A percentile compares a stretch with the other conserved stretches of the same genome.
Evolutionary conservation across 30 jellyfish, hydroid and myxozoan genomes (phyloP).

Genomic region (Phacellophora camtschatica): DNA sequence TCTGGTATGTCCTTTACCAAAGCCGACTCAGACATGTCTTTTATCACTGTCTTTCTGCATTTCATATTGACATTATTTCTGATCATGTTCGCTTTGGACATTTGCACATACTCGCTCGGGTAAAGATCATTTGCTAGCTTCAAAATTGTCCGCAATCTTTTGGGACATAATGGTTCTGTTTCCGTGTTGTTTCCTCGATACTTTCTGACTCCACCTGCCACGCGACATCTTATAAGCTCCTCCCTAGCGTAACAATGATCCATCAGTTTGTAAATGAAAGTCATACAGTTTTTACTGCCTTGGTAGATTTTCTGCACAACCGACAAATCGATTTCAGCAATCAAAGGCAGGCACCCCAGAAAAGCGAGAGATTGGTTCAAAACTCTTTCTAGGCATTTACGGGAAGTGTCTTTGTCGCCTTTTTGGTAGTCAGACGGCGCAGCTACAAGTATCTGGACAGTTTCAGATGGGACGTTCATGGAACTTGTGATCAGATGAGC

Average conservation of each 20-base stretch:
- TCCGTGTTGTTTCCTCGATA: conserved; percentile 61
- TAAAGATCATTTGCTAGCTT: conserved; percentile 43
- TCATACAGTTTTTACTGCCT: conserved; percentile 57
- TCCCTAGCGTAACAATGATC: conserved; percentile 62
- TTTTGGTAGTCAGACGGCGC: conserved; percentile 47
- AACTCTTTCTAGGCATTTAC: conserved; percentile 29
- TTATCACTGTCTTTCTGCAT: conserved; percentile 43
- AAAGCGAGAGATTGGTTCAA: conserved; percentile 28
- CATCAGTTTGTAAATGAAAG: conserved; percentile 47
- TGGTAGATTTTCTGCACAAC: conserved; percentile 50
- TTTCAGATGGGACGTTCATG: conserved; percentile 31
- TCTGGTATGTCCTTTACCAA: too few relatives aligned
- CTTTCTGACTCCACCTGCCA: conserved; percentile 57
- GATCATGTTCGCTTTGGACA: conserved; percentile 44
- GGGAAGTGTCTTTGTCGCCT: conserved; percentile 17
- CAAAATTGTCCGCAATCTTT: conserved; percentile 32
- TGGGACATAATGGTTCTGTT: conserved; percentile 47
- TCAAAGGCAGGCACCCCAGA: conserved; percentile 34
- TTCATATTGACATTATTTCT: conserved; percentile 44
- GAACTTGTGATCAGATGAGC: conserved; percentile 9
- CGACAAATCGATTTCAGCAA: conserved; percentile 40
- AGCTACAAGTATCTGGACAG: conserved; percentile 48
- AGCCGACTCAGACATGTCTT: conserved; percentile 6
- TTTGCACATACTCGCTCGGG: conserved; percentile 36
- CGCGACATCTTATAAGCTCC: conserved; percentile 44